Conservation (phyloP, 2,113 vertebrate species). For the Cyrtonyx montezumae region DNA sequence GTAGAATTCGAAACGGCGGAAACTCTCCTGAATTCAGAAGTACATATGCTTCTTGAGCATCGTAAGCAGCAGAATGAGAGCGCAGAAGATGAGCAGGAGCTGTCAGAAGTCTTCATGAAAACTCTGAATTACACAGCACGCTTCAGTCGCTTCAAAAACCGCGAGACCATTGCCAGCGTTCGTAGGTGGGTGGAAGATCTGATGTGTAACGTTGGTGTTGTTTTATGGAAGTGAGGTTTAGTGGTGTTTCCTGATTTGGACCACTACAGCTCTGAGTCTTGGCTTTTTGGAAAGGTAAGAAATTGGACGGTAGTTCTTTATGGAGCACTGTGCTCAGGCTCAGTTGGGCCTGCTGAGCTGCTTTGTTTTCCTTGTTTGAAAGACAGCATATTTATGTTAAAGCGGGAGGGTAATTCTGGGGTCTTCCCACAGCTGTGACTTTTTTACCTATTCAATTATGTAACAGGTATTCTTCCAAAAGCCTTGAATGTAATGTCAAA, state of each 20-base stretch:
- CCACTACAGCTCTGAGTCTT: neutral
- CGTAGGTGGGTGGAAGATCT: conserved; percentile 80
- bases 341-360: neutral
- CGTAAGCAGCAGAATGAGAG: conserved; percentile 99
- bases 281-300: neutral
- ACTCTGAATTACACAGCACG: conserved; percentile 94
- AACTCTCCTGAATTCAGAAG: conserved; percentile 95
- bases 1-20: conserved; percentile 94
- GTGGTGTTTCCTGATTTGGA: neutral
- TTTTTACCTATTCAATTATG: neutral
- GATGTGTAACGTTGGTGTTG: accelerated
- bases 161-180: conserved; percentile 96
- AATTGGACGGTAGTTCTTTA: neutral
- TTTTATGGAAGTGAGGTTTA: neutral
- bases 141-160: conserved; percentile 98
- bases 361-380: neutral
- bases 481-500: neutral
- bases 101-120: conserved; percentile 98
- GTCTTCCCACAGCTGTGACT: neutral
- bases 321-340: neutral
- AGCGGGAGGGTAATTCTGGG: neutral
- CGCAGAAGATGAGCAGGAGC: conserved; percentile 96
- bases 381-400: neutral
- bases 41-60: conserved; percentile 97
- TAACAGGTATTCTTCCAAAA: neutral